phyloP scores from a whole-genome alignment of 2,113 vertebrate genomes.

The Crotalus viridis region DNA sequence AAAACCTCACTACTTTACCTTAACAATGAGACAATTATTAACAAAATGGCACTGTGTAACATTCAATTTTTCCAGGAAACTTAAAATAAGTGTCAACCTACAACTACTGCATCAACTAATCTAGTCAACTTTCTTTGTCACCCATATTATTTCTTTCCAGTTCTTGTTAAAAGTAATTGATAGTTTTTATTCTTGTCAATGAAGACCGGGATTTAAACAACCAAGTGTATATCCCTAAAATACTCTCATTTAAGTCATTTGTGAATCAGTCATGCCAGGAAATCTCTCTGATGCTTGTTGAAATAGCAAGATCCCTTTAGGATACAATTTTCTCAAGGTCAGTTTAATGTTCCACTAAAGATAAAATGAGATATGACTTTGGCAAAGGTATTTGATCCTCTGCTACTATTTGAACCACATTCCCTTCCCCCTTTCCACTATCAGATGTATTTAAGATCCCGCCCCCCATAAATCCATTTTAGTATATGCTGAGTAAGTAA shows the following conservation, averaged over 20 bases:
- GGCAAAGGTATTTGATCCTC: not conserved
- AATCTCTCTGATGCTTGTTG: not conserved
- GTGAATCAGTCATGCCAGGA: not conserved
- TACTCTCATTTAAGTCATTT: not conserved
- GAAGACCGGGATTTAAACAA: not conserved
- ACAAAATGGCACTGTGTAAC: not conserved
- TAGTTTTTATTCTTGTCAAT: not conserved
- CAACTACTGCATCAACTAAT: not conserved
- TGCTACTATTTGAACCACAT: not conserved
- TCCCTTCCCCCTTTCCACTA: not conserved
- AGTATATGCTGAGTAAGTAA: not conserved
- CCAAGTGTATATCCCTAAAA: not conserved
- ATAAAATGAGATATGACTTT: not conserved
- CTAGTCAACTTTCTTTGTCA: not conserved
- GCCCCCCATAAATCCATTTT: not conserved
- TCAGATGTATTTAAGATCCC: not conserved
- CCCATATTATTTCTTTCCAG: not conserved
- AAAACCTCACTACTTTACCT: not conserved
- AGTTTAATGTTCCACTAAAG: not conserved
- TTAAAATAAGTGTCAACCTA: not conserved
- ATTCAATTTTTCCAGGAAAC: not conserved
- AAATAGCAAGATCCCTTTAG: not conserved
- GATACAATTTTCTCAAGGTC: not conserved
- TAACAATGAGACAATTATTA: constrained; percentile 9
- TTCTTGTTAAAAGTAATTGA: not conserved